phyloP scores from a whole-genome alignment of 2,888 invertebrate genomes.

The Lathronympha strigana region DNA sequence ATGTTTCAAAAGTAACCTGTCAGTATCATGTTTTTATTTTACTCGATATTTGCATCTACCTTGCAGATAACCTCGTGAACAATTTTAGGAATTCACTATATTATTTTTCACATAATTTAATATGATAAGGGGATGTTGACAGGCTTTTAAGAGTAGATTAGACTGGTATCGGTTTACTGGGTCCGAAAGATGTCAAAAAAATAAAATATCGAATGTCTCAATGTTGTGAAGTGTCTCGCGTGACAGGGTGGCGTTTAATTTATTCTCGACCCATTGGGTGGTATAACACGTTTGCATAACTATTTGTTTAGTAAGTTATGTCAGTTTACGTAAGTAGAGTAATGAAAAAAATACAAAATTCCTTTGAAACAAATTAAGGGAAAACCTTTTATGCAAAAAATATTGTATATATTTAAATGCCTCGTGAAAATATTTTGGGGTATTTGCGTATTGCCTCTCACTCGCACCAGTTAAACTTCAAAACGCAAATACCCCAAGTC shows the following conservation, averaged over 20 bases:
- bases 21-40: background rate
- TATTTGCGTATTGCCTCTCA: too few species aligned
- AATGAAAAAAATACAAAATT: too few species aligned
- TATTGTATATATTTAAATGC: too few species aligned
- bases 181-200: constrained; percentile 22
- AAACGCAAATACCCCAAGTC: too few species aligned
- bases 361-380: too few species aligned
- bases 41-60: background rate
- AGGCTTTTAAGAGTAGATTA: constrained; percentile 30
- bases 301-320: too few species aligned
- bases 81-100: background rate
- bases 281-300: background rate
- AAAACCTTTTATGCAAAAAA: too few species aligned
- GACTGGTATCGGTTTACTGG: constrained; percentile 22
- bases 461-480: too few species aligned
- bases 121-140: constrained; percentile 19
- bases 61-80: constrained; percentile 1
- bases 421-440: too few species aligned
- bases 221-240: background rate
- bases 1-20: too few species aligned
- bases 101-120: constrained; percentile 12
- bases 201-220: constrained; percentile 25
- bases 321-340: too few species aligned
- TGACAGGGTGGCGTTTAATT: constrained; percentile 1
- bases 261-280: background rate